These are phyloP conservation scores for Galleria mellonella DNA, from an alignment of 1,140 invertebrate genomes.

Conservation along the genomic window DNA sequence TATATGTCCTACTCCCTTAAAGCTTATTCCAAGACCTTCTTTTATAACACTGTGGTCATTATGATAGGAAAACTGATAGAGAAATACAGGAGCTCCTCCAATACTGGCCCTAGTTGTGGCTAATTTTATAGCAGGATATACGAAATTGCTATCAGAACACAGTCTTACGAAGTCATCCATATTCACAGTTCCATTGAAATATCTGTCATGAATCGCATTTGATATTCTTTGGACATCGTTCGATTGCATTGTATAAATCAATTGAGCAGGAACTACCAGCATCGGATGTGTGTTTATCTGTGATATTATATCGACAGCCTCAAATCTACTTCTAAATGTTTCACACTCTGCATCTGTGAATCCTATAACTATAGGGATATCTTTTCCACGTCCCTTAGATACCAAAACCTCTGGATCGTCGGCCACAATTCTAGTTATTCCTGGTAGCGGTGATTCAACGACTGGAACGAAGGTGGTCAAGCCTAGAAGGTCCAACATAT, in stretches of 20 bases:
- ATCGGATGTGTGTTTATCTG: constrained; percentile 28
- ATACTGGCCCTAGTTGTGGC: constrained; percentile 21
- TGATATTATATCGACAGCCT: constrained; percentile 34
- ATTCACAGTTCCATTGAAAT: constrained; percentile 28
- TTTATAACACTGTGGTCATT: constrained; percentile 31
- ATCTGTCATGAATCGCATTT: constrained; percentile 23
- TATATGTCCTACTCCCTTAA: constrained; percentile 40
- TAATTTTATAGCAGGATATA: constrained; percentile 43
- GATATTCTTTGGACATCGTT: constrained; percentile 16
- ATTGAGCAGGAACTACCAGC: constrained; percentile 20
- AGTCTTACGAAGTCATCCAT: constrained; percentile 35
- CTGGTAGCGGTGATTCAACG: constrained; percentile 35
- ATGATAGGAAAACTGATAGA: constrained; percentile 45
- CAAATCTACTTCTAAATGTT: constrained; percentile 34
- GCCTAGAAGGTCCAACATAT: constrained; percentile 34
- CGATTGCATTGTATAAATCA: constrained; percentile 25
- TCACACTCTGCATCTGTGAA: constrained; percentile 48
- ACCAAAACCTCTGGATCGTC: constrained; percentile 44
- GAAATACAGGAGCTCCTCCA: constrained; percentile 28
- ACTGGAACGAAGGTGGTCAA: constrained; percentile 40
- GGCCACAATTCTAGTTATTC: constrained; percentile 38
- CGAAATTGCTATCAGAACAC: constrained; percentile 38
- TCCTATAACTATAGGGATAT: constrained; percentile 46
- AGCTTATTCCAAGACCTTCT: constrained; percentile 19
- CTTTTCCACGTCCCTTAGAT: constrained; percentile 29